Evolutionary conservation across 2,113 vertebrate species (phyloP).

Genomic region (Vulpes lagopus): DNA sequence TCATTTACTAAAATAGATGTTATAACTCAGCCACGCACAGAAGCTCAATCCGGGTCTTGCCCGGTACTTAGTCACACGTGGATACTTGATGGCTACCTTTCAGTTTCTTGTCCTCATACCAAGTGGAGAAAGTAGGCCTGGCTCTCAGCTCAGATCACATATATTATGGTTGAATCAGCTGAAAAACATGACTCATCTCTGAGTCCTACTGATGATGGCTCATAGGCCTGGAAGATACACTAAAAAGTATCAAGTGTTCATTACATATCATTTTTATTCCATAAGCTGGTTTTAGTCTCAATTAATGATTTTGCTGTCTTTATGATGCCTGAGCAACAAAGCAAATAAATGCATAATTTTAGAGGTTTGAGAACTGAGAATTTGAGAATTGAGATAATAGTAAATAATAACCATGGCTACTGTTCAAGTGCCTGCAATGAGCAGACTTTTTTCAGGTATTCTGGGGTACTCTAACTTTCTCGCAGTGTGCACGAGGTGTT

Average conservation of each 20-base stretch:
- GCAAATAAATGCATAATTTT: background rate
- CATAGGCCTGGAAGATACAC: background rate
- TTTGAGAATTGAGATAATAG: background rate
- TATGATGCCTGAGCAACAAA: background rate
- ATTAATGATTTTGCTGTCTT: slow-evolving; percentile 2
- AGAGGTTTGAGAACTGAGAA: background rate
- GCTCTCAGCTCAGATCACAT: background rate
- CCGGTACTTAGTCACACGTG: background rate
- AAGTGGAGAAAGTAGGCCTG: background rate
- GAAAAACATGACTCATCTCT: background rate
- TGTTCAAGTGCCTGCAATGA: background rate
- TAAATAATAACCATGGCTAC: background rate
- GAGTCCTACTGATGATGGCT: background rate
- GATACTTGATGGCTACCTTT: background rate
- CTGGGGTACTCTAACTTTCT: background rate
- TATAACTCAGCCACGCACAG: background rate
- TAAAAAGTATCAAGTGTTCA: background rate
- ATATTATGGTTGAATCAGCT: background rate
- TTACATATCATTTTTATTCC: background rate
- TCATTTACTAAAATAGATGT: background rate
- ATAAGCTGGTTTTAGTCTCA: background rate
- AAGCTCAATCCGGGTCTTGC: background rate
- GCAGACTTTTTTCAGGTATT: background rate
- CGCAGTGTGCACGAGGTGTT: background rate
- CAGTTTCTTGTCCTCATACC: background rate